These are phyloP conservation scores for Lerema accius DNA, from an alignment of 1,140 invertebrate species.

Conservation along the genomic window DNA sequence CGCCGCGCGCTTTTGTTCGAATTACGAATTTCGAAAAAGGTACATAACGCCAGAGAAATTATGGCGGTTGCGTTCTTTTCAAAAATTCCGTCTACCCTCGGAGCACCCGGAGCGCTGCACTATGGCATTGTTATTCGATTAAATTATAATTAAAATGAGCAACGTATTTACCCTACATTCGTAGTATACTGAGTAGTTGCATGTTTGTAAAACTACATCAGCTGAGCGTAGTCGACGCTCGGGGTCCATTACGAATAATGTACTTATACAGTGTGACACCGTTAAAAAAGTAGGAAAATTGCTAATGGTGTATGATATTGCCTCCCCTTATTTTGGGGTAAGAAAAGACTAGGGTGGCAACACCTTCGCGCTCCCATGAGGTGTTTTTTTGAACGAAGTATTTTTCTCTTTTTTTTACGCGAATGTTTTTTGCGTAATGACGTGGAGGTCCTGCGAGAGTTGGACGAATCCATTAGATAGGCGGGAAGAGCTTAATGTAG, in stretches of 20 bases:
- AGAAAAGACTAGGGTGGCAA: constrained; percentile 74
- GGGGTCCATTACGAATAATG: constrained; percentile 47
- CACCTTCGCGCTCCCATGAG: constrained; percentile 76
- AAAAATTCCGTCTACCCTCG: constrained; percentile 59
- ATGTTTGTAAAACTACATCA: constrained; percentile 10
- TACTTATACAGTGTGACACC: constrained; percentile 74
- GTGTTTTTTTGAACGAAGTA: constrained; percentile 66
- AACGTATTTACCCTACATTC: constrained; percentile 42
- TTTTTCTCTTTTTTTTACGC: constrained; percentile 60
- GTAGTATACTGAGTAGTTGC: constrained; percentile 32
- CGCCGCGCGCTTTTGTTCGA: constrained; percentile 74
- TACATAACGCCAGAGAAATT: constrained; percentile 69
- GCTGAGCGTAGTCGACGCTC: background rate
- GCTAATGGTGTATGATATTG: constrained; percentile 82
- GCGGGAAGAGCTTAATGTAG: constrained; percentile 78
- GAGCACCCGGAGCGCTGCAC: constrained; percentile 42
- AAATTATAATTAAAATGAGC: constrained; percentile 65
- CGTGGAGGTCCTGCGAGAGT: constrained; percentile 76
- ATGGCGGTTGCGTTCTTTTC: constrained; percentile 68
- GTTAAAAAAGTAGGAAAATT: constrained; percentile 80
- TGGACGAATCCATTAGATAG: constrained; percentile 80
- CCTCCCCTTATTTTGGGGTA: constrained; percentile 75
- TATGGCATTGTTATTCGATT: constrained; percentile 59
- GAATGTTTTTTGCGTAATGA: constrained; percentile 78
- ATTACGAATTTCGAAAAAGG: constrained; percentile 77